phyloP scores from a whole-genome alignment of 2,113 vertebrate genomes.

The Scortum barcoo region DNA sequence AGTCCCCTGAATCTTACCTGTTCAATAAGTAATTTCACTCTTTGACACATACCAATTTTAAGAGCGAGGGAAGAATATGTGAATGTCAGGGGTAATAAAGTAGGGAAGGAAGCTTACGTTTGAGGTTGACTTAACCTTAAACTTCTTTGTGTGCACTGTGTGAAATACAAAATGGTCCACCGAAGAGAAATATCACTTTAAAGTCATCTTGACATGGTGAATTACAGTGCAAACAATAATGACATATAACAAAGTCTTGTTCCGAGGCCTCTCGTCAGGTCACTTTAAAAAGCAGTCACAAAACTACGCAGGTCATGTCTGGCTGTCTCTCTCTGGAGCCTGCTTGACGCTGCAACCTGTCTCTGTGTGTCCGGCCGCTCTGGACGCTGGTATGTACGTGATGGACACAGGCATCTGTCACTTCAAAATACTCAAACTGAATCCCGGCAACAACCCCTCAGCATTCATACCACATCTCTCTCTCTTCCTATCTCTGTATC shows the following conservation, averaged over 20 bases:
- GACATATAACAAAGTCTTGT: constrained; percentile 20
- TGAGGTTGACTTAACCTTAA: constrained; percentile 48
- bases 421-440: constrained; percentile 49
- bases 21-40: constrained; percentile 68
- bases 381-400: constrained; percentile 20
- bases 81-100: constrained; percentile 66
- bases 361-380: constrained; percentile 29
- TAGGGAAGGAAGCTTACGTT: constrained; percentile 50
- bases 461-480: constrained; percentile 17
- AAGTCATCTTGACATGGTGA: constrained; percentile 29
- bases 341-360: constrained; percentile 54
- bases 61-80: constrained; percentile 35
- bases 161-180: constrained; percentile 44
- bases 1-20: constrained; percentile 42
- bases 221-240: constrained; percentile 43
- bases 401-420: constrained; percentile 62
- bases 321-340: constrained; percentile 31
- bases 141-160: constrained; percentile 19
- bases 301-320: constrained; percentile 43
- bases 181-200: constrained; percentile 35
- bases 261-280: constrained; percentile 23
- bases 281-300: constrained; percentile 25
- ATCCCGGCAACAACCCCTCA: constrained; percentile 29
- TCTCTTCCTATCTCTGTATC: background rate
- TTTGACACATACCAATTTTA: constrained; percentile 63